Evolutionary conservation across 2,888 invertebrate species (phyloP), one percentile per base, ranked within the genome.

Genomic region (Cheilosia urbana): DNA sequence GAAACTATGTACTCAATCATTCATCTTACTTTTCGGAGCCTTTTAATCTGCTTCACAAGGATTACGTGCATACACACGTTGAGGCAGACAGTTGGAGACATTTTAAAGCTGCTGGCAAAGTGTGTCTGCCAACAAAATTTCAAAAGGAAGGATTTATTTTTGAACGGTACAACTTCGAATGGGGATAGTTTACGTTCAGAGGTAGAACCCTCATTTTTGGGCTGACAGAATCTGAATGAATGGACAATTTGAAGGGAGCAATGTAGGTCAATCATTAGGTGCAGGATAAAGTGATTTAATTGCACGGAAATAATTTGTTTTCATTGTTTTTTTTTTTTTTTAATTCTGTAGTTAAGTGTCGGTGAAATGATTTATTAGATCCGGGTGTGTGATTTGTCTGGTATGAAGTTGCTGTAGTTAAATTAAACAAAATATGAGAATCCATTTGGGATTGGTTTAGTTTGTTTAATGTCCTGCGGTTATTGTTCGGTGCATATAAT

Each of bases 281-380:
- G 65, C 79, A 72, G 79, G 65, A 79, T 72, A 65, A 66, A 79
- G 72, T 72, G 79, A 66, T 66, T 79, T 79, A 79, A 79, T 79
- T 79, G 79, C 60, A 58, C 45, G 79, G 79, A 79, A 79, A 66
- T 72, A 79, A 79, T 79, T 72, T 72, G 65, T 65, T 79, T 72
- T 66, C 72, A 79, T 72, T 72, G 72, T 78, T 65, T 71, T n/a
- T 27, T 27, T 27, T 27, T 27, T 5, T 27, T 24, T 65, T 45
- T 24, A 34, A 60, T 72, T 58, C 79, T 79, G 79, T 55, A 71
- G 57, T 49, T 63, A 71, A 71, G 79, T 72, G 79, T 79, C 65
- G 53, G 58, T 2, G 6, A 27, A 60, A 72, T 79, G 60, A 79
- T 72, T 72, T 79, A 79, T 79, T 72, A 58, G 40, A 58, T 71